Evolutionary conservation across 1,140 invertebrate genomes (phyloP), one percentile per base, ranked within the genome.

Genomic region (Brevipalpus yothersi): DNA sequence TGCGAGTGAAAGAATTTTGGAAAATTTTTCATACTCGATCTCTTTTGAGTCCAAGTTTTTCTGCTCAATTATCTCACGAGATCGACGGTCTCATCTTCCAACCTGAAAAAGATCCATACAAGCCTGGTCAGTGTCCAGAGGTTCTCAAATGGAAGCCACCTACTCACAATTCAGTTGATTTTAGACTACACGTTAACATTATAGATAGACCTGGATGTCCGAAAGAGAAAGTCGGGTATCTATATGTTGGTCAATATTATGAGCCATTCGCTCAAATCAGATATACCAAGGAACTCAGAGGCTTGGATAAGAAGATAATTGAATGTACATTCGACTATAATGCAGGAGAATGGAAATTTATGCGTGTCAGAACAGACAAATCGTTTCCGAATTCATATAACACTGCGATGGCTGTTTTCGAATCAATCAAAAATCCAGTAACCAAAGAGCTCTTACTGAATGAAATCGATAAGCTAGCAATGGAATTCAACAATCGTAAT

Each of bases 61-160:
- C 81, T 0, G 80, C 80, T 62, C 78, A 82, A 55, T 72, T 98
- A 2, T 76, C 78, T 21, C 95, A 99, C 68, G 90, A 97, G 72
- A 90, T 93, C 0, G 95, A 99, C 71, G 95, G 95, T 53, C 75
- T 98, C 0, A 92, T 99, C 66, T 99, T 97, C 70, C 94, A 99
- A 70, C 95, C 95, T 1, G 77, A 82, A 0, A 76, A 79, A 63
- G 82, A 87, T 66, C 53, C 53, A 0, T 65, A 65, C 40, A 67
- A 75, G n/a, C 67, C 81, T 41, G 94, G 94, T 1, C 73, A 77
- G 12, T 92, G 84, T 69, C 69, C 75, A n/a, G 77, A 81, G 51
- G 84, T 95, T 0, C 71, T 99, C 2, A 99, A 99, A 72, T 99
- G 95, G 95, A 99, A 99, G 73, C 94, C 94, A 0, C 75, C 80